Conservation (phyloP, 1,140 invertebrate species). For the Branchinecta lindahli region DNA sequence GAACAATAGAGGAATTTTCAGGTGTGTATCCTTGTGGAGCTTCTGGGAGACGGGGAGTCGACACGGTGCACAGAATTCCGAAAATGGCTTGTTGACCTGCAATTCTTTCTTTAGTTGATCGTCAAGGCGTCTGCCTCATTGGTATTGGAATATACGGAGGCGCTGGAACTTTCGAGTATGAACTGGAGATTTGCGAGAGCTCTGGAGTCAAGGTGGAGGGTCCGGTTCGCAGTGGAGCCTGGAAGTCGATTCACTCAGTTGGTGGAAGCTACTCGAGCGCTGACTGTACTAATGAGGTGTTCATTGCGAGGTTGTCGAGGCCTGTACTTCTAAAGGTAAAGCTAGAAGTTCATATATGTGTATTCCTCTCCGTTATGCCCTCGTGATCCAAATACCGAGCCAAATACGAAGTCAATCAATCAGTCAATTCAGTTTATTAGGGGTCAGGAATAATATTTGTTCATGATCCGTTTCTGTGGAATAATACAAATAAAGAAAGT, state of each 20-base stretch:
- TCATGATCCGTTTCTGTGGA: too few species aligned
- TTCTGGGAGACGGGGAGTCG: too few species aligned
- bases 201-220: neutral
- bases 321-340: slow-evolving; percentile 65
- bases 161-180: slow-evolving; percentile 69
- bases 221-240: neutral
- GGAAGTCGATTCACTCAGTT: neutral
- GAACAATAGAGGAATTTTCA: too few species aligned
- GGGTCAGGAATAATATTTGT: too few species aligned
- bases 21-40: too few species aligned
- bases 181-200: slow-evolving; percentile 50
- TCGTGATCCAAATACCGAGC: neutral
- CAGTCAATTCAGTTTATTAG: too few species aligned
- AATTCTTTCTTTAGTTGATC: slow-evolving; percentile 50
- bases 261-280: slow-evolving; percentile 30
- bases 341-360: slow-evolving; percentile 10
- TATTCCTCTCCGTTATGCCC: slow-evolving; percentile 12
- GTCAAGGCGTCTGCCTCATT: slow-evolving; percentile 67
- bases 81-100: too few species aligned
- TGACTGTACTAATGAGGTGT: slow-evolving; percentile 55
- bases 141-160: slow-evolving; percentile 82
- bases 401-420: too few species aligned
- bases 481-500: too few species aligned
- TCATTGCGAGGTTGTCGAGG: slow-evolving; percentile 78
- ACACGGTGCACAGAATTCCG: too few species aligned